Evolutionary conservation across 2,888 invertebrate species (phyloP).

Genomic region (Atethmia centrago): DNA sequence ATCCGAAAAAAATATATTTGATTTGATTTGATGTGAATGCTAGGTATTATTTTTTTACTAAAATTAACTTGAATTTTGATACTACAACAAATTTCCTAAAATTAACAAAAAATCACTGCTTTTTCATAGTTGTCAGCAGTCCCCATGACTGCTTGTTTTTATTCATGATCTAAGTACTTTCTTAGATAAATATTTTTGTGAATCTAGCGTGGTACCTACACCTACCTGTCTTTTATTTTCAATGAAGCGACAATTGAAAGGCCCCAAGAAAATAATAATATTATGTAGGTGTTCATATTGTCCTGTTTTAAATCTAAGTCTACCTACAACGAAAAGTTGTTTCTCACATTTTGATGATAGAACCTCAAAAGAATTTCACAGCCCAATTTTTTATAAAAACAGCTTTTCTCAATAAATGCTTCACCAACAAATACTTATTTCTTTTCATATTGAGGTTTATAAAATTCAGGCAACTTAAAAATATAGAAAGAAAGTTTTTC

Average conservation of each 20-base stretch:
- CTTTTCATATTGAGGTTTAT: neutral
- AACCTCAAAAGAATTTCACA: neutral
- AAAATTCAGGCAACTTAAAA: slow-evolving; percentile 14
- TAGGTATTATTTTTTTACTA: no score
- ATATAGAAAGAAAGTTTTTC: slow-evolving; percentile 2
- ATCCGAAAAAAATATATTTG: no score
- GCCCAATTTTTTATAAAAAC: neutral
- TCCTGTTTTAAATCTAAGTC: neutral
- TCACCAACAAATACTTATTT: neutral
- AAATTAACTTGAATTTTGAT: no score
- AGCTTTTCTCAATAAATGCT: neutral
- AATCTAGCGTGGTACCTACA: neutral
- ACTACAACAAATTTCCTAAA: no score
- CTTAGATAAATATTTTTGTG: neutral
- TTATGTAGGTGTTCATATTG: neutral
- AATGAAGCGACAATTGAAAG: neutral
- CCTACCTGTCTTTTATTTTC: neutral
- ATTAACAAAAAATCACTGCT: no score
- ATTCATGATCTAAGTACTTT: neutral
- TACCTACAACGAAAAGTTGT: neutral
- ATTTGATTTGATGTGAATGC: no score
- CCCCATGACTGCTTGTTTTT: no score
- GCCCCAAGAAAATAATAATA: neutral
- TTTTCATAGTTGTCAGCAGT: no score
- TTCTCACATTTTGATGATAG: neutral